These are phyloP conservation scores for Chamaetylas fuelleborni DNA, from an alignment of 2,113 vertebrate genomes.

Conservation along the genomic window DNA sequence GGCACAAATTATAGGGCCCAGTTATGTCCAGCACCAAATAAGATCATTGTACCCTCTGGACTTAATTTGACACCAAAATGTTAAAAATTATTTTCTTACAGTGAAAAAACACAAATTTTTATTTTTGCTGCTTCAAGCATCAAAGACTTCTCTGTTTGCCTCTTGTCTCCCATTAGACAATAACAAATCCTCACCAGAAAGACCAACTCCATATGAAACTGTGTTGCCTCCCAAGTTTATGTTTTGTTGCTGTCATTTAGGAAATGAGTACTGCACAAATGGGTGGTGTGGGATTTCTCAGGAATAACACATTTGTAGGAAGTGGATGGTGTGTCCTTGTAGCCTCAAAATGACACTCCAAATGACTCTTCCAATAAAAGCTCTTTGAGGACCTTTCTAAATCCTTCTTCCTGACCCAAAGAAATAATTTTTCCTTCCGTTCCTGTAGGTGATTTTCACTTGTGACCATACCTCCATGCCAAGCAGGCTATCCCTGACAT, in stretches of 20 bases:
- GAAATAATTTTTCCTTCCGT: not conserved
- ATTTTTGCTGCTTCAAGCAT: not conserved
- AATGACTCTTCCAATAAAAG: not conserved
- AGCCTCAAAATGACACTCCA: not conserved
- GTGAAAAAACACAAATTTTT: not conserved
- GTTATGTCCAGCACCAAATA: not conserved
- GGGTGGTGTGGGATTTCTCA: not conserved
- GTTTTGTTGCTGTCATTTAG: not conserved
- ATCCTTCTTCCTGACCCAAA: not conserved
- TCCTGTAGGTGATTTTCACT: not conserved
- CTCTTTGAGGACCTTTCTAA: not conserved
- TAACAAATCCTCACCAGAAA: not conserved
- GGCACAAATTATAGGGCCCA: not conserved
- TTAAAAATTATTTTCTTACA: not conserved
- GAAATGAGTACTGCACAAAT: rapidly evolving
- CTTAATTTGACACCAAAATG: not conserved
- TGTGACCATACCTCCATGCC: not conserved
- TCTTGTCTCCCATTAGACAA: not conserved
- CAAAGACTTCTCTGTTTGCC: not conserved
- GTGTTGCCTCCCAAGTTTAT: not conserved
- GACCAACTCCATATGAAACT: not conserved
- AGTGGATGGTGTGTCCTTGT: not conserved
- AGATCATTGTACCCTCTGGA: not conserved
- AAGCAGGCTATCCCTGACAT: not conserved
- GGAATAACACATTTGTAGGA: not conserved